phyloP scores from a whole-genome alignment of 2,113 vertebrate species.

The Cygnus atratus region DNA sequence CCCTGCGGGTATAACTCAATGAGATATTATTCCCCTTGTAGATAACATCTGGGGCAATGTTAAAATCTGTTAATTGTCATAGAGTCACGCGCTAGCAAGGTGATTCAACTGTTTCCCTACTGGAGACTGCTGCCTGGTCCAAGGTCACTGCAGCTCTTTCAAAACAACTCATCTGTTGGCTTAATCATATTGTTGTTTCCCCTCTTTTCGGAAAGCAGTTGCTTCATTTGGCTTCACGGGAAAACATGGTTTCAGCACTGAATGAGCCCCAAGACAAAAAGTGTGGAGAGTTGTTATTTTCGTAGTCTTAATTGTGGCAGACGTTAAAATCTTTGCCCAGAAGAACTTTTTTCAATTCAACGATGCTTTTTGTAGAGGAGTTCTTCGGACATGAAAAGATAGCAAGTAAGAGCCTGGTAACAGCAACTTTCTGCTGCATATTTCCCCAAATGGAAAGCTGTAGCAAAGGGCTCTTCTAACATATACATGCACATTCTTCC shows the following conservation, averaged over 20 bases:
- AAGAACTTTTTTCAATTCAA: neutral
- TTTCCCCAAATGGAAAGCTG: neutral
- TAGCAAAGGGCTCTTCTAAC: neutral
- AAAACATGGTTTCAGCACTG: neutral
- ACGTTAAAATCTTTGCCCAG: neutral
- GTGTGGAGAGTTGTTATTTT: fast-evolving
- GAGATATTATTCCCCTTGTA: neutral
- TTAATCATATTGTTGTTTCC: neutral
- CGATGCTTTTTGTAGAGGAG: neutral
- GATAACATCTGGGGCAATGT: neutral
- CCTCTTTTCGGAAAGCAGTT: neutral
- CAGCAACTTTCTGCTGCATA: neutral
- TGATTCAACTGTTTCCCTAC: neutral
- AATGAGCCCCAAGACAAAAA: neutral
- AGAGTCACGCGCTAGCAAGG: neutral
- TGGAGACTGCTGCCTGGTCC: neutral
- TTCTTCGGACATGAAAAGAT: neutral
- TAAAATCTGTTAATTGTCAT: neutral
- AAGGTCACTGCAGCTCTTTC: neutral
- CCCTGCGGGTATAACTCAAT: neutral
- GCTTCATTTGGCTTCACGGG: neutral
- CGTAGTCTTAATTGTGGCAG: neutral
- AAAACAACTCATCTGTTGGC: neutral
- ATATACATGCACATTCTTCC: neutral
- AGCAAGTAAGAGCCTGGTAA: neutral